Base-by-base conservation (phyloP, 2,797 vertebrate genomes). In the Ctenopoma multispine region DNA sequence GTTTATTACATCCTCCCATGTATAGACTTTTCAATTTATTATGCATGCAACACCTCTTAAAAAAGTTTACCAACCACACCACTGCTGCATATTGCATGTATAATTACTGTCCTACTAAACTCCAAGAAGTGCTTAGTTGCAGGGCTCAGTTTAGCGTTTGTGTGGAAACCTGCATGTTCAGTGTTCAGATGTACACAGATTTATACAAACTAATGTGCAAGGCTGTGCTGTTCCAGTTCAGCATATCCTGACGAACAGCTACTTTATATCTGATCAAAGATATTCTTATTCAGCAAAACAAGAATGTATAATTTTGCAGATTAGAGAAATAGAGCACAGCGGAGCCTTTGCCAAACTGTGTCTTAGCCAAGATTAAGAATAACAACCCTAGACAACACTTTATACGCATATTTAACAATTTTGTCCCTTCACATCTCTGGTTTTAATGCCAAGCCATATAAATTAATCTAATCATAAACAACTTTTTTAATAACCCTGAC, bases 231-330 rank as follows among this genome's bases (percentile, higher is more conserved):
- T 83, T 62, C 69, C 23, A 72, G 72, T 73, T 40, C 84, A 70
- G 85, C 76, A 63, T 49, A 75, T 84, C 73, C 76, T 69, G 71
- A 87, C 75, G 83, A 91, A 73, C 84, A 78, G 86, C 85, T 81
- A 73, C 75, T 87, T 82, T 82, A 79, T 84, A 82, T 88, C 88
- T 87, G 92, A 91, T 91, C 88, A 91, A 90, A 90, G 85, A 86
- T 75, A 67, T 84, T 89, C 91, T 84, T 89, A 90, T 90, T 93
- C 90, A 92, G 91, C 87, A 87, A 90, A 90, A 90, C 77, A 86
- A 88, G 84, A 85, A 90, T 85, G 82, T 82, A 84, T 88, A 90
- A 90, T 90, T 86, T 83, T 84, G 76, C 76, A 85, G 79, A 91
- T 89, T 87, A 89, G 71, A 83, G 69, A 86, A 89, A 72, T 55